Conservation (phyloP, 2,113 vertebrate species). For the Chionomys nivalis region DNA sequence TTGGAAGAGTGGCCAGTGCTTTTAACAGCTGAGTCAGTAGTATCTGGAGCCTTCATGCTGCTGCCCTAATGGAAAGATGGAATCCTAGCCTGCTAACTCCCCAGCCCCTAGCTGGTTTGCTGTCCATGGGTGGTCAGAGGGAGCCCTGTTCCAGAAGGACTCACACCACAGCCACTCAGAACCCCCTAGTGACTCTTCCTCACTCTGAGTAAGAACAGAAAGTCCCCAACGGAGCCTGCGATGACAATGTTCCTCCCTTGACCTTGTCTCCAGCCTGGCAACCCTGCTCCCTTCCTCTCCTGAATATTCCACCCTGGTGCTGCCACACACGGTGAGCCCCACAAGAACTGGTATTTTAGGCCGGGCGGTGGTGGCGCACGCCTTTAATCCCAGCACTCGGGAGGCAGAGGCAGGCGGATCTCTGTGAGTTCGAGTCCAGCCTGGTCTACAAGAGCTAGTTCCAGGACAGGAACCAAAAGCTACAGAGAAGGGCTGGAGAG, state of each 20-base stretch:
- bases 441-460: too few species aligned
- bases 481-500: too few species aligned
- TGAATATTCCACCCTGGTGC: too few species aligned
- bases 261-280: not conserved
- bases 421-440: too few species aligned
- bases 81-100: not conserved
- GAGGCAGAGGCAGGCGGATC: too few species aligned
- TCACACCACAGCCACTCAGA: not conserved
- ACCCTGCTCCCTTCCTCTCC: too few species aligned
- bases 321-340: too few species aligned
- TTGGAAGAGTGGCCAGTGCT: not conserved
- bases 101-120: too few species aligned
- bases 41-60: not conserved
- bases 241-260: not conserved
- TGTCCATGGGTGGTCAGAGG: not conserved
- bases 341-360: accelerated
- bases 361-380: too few species aligned
- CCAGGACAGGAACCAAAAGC: too few species aligned
- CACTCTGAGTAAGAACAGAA: not conserved
- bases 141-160: not conserved
- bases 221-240: not conserved
- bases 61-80: not conserved
- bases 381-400: too few species aligned
- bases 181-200: not conserved
- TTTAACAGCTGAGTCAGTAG: not conserved